Base-by-base conservation (phyloP, 2,888 invertebrate genomes). In the Lasioglossum zephyrum region DNA sequence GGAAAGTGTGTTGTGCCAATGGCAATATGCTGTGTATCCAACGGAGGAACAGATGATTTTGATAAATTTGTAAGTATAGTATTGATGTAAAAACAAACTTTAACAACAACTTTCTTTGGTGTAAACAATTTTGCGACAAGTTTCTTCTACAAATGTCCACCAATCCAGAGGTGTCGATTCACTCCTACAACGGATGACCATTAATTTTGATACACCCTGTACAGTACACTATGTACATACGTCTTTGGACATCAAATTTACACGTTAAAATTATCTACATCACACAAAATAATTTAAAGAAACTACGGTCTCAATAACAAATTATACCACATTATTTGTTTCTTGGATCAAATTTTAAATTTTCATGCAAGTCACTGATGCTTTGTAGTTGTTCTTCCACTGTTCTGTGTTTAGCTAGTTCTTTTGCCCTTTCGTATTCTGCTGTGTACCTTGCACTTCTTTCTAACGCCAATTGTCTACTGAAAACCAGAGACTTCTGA, bases 261-360 rank as follows among this genome's bases (percentile, higher is more conserved):
- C 31, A 53, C 0, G 6, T 53, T 73, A 8, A 31, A 16, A 36
- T 22, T 9, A 22, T 36, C 22, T 18, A 73, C 22, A 41, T 41
- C 69, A 39, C 22, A 4, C 69, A 39, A 49, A 73, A 31, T 49
- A 16, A 47, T 49, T 49, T 49, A 49, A 47, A 73, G 31, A 18
- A 31, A 73, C 73, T 73, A 47, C 4, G 18, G 3, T 31, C 31
- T 18, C 18, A 31, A 6, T 36, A 49, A 11, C 1, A 11, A 18
- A 49, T 77, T 77, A 53, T 47, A 4, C 13, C 22, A 18, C 41
- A 18, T 76, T 73, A 85, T 66, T 83, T n/a, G 63, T 44, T 13
- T n/a, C 4, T 4, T 0, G 5, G 0, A 9, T 3, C 2, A 9
- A 57, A 2, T 6, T 57, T 6, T 22, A 11, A 2, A 11, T 79